These are phyloP conservation scores for Labroides dimidiatus DNA, from an alignment of 2,797 vertebrate genomes.

Conservation along the genomic window DNA sequence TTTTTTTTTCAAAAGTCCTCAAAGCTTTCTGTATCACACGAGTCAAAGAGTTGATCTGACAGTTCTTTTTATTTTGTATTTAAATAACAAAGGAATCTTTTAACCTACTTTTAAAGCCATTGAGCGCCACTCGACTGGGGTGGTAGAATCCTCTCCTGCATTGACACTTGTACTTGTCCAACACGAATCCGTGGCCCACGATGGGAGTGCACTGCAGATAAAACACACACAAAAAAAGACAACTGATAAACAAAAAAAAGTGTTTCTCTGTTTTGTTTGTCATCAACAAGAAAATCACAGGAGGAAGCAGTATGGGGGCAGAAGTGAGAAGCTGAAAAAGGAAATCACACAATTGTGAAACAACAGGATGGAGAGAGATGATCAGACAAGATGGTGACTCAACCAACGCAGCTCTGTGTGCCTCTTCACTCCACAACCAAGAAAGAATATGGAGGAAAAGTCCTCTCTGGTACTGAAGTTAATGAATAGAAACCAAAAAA, in stretches of 20 bases:
- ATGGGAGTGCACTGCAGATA: conserved; percentile 92
- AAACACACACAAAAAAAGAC: conserved; percentile 30
- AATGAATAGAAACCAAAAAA: conserved; percentile 5
- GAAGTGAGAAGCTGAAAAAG: conserved; percentile 17
- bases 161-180: conserved; percentile 97
- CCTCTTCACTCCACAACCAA: conserved; percentile 29
- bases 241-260: conserved; percentile 1
- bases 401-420: conserved; percentile 21
- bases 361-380: conserved; percentile 26
- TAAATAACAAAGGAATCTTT: conserved; percentile 46
- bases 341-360: conserved; percentile 11
- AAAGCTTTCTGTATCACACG: conserved; percentile 30
- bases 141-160: conserved; percentile 97
- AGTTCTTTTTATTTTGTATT: conserved; percentile 36
- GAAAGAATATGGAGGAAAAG: conserved; percentile 33
- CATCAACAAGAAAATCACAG: conserved; percentile 17
- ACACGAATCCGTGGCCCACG: conserved; percentile 94
- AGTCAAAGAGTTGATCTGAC: conserved; percentile 55
- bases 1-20: conserved; percentile 28
- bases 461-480: conserved; percentile 4
- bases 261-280: neutral
- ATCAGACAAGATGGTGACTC: conserved; percentile 3
- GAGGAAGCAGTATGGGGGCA: neutral
- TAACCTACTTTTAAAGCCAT: conserved; percentile 95
- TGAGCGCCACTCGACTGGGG: conserved; percentile 90